Percentiles rank a stretch among this genome's conserved stretches.
Evolutionary conservation across 2,797 vertebrate species (phyloP).

Genomic region (Setipinna tenuifilis): DNA sequence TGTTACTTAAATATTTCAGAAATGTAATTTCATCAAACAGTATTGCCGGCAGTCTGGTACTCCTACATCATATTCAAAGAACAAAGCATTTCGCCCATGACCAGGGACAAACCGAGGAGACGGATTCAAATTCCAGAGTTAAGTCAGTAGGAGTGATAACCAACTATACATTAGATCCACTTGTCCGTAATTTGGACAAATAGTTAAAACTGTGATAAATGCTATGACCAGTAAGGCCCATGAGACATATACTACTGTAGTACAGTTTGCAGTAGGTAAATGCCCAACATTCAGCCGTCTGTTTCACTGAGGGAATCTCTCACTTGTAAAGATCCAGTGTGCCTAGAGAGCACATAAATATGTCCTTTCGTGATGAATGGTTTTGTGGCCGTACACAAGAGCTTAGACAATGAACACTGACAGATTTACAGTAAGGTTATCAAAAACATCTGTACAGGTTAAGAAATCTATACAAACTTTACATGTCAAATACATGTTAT

Average conservation of each 20-base stretch:
- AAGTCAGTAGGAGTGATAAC: not conserved
- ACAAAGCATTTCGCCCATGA: constrained; percentile 72
- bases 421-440: constrained; percentile 35
- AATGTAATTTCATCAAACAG: constrained; percentile 68
- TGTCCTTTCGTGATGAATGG: not conserved
- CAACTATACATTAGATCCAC: not conserved
- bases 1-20: not conserved
- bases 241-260: not conserved
- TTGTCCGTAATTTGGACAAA: not conserved
- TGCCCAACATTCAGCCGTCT: constrained; percentile 18
- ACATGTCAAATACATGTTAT: not conserved
- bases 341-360: not conserved
- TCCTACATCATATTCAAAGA: constrained; percentile 96
- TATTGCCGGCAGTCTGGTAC: constrained; percentile 94
- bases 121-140: not conserved
- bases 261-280: constrained; percentile 9
- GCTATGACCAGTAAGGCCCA: not conserved
- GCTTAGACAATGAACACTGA: not conserved
- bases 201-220: not conserved
- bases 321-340: not conserved
- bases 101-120: not conserved
- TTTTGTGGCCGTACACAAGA: constrained; percentile 1
- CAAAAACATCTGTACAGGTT: constrained; percentile 37
- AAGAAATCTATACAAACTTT: constrained; percentile 40
- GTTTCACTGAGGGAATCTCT: not conserved